Evolutionary conservation across 2,888 invertebrate genomes (phyloP), one percentile per base, ranked within the genome.

Genomic region (Sminthurides aquaticus): DNA sequence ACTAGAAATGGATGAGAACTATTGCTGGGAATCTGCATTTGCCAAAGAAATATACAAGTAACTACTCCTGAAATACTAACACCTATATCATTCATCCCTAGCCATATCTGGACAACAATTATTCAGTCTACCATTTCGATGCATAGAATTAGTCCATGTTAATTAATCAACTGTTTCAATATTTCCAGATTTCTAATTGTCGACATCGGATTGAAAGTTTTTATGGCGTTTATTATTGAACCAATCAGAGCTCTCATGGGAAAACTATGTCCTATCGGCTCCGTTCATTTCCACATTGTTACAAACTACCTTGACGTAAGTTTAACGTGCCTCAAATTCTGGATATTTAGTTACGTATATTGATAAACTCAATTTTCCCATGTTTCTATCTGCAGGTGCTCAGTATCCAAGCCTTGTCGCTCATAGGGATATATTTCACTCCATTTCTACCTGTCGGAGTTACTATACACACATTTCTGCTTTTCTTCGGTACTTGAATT

Each of bases 11-110:
- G 54, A 62, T 1, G 27, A 15, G 22, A 34, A 29, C 1, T 52
- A 52, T 20, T 72, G 72, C 49, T 72, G 72, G 72, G 72, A 72
- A 57, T 63, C 68, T 15, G 43, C 60, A 11, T 70, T 71, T 64
- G 71, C 71, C 3, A 68, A 69, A 49, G 70, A 71, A 64, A 65
- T 72, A 8, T 72, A 72, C 63, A 69, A 67, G 69, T 69, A 61
- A 60, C n/a, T n/a, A n/a, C n/a, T 11, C 15, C 27, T 15, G 43
- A 43, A 43, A 43, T 43, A 11, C 43, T 43, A 43, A n/a, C n/a
- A n/a, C n/a, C n/a, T n/a, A n/a, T n/a, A n/a, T n/a, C n/a, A n/a
- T n/a, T n/a, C n/a, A n/a, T n/a, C n/a, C n/a, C n/a, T n/a, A n/a
- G n/a, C n/a, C n/a, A n/a, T n/a, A n/a, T n/a, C n/a, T n/a, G n/a